A percentile compares a stretch with the other conserved stretches of the same genome.
Evolutionary conservation across 2,797 vertebrate species (phyloP).

Genomic region (Emys orbicularis): DNA sequence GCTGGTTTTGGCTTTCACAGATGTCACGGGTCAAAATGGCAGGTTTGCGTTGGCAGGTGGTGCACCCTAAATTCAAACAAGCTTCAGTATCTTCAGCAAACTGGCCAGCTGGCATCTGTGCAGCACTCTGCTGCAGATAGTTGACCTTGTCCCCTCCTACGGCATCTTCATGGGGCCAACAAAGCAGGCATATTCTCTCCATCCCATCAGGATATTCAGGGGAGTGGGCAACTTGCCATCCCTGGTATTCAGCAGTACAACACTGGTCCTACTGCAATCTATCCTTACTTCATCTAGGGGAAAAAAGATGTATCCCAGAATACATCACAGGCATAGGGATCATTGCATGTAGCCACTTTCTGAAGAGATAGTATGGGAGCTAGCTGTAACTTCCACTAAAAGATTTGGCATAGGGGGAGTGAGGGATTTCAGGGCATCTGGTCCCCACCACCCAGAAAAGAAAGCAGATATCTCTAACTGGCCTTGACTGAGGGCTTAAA

Average conservation of each 20-base stretch:
- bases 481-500: background rate
- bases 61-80: background rate
- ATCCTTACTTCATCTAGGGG: background rate
- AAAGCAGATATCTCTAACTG: background rate
- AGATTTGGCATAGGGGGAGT: background rate
- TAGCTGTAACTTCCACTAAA: background rate
- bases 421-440: background rate
- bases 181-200: background rate
- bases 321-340: fast-evolving
- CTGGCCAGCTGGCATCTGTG: background rate
- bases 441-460: background rate
- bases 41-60: background rate
- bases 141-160: background rate
- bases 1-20: background rate
- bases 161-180: background rate
- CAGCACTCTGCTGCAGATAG: background rate
- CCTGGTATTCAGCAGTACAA: background rate
- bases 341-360: background rate
- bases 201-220: background rate
- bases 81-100: background rate
- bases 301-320: fast-evolving
- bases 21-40: fast-evolving
- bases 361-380: background rate
- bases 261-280: background rate
- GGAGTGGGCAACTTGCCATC: background rate